Evolutionary conservation across 35 echinoderm and acorn worm genomes (phyloP).

Genomic region (Eucidaris tribuloides): DNA sequence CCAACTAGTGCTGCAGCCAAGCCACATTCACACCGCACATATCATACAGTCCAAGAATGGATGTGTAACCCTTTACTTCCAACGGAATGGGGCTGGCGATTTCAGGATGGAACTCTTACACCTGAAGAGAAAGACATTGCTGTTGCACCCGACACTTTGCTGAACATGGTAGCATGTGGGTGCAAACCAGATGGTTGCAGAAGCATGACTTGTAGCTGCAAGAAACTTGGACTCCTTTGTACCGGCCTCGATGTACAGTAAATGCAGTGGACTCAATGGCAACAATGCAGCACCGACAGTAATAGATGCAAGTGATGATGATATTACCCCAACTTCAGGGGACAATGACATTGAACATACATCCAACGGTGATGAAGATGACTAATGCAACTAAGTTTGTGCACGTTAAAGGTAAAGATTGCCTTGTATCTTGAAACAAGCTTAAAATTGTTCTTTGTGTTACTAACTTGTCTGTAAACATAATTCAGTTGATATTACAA

Average conservation of each 20-base stretch:
- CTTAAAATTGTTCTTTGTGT: too few relatives aligned
- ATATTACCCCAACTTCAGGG: background rate
- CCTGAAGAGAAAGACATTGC: background rate
- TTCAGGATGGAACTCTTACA: background rate
- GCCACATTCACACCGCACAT: background rate
- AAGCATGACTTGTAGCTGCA: constrained; percentile 36
- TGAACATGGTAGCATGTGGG: constrained; percentile 30
- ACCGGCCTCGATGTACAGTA: too few relatives aligned
- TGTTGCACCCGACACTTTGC: constrained; percentile 35
- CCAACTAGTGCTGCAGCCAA: constrained; percentile 32
- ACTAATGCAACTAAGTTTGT: background rate
- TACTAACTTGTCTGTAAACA: too few relatives aligned
- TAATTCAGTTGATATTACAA: too few relatives aligned
- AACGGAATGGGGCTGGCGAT: background rate
- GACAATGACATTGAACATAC: background rate
- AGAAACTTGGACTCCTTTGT: constrained; percentile 34
- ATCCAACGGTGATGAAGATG: background rate
- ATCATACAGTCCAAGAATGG: constrained; percentile 23
- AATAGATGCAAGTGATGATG: too few relatives aligned
- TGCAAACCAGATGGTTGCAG: constrained; percentile 43
- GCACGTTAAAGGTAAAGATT: too few relatives aligned
- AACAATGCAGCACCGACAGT: constrained; percentile 15
- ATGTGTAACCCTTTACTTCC: background rate
- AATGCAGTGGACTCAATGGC: background rate
- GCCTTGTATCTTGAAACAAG: too few relatives aligned